Evolutionary conservation across 2,888 invertebrate species (phyloP).

Genomic region (Lepetodrilus schrolli): DNA sequence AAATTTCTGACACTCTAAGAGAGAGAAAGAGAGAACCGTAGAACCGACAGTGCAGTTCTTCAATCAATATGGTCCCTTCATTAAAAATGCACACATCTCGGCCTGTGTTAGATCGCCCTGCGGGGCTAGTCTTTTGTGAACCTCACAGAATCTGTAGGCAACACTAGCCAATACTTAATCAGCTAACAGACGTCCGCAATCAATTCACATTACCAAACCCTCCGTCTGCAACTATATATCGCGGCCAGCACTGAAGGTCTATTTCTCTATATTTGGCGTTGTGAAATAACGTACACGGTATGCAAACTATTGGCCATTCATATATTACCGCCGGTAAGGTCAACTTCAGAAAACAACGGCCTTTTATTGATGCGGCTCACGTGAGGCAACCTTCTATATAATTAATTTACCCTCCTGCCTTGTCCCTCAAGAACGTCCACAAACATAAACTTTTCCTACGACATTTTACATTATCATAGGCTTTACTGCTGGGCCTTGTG

Average conservation of each 20-base stretch:
- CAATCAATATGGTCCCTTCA: conserved; percentile 6
- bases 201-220: conserved; percentile 11
- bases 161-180: not conserved
- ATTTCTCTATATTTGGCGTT: not conserved
- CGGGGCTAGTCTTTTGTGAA: not conserved
- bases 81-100: conserved; percentile 24
- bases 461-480: not conserved
- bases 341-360: too few species aligned
- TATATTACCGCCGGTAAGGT: too few species aligned
- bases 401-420: too few species aligned
- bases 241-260: not conserved
- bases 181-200: not conserved
- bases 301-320: not conserved
- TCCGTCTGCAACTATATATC: not conserved
- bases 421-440: too few species aligned
- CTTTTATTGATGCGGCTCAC: too few species aligned
- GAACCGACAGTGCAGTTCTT: too few species aligned
- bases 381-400: too few species aligned
- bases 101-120: not conserved
- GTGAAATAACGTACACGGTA: not conserved
- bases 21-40: not conserved
- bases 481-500: not conserved
- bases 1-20: not conserved
- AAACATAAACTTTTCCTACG: not conserved
- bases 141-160: not conserved